Evolutionary conservation across 92 coral and sea anemone species (phyloP), one percentile per base, ranked within the genome.

Genomic region (Zoanthus gigantus): DNA sequence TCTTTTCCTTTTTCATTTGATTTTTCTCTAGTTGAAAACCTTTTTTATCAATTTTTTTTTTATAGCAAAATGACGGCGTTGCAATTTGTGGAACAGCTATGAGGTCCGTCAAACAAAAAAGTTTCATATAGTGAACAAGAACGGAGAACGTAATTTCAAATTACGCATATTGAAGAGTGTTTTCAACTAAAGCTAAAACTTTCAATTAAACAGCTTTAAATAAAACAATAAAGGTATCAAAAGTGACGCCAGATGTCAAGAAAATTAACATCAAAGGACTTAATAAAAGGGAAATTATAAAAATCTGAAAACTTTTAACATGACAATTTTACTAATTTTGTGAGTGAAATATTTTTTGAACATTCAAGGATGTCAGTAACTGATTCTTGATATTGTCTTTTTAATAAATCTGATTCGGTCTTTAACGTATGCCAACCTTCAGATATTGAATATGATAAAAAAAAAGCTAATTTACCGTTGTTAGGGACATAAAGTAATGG

Each of bases 241-340:
- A 50, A 11, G 56, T 50, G 69, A 63, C 30, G 69, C 69, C 69
- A 63, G 69, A 63, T 63, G 69, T 63, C 69, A 63, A n/a, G 69
- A 63, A 63, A 17, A n/a, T 17, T 17, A 23, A 63, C 29, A n/a
- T 1, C 0, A 7, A 63, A 63, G 8, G 69, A 63, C 9, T 17
- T 1, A 17, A 63, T 63, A 63, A 63, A 17, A 8, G 69, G 32
- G 31, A 16, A 63, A 63, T 16, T 63, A 63, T 63, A 28, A 28
- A 63, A 63, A 63, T 63, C 69, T 63, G 23, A 18, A 6, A 63
- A 63, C 30, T 63, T 17, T 63, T 63, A 5, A 63, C 6, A 63
- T 63, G 17, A n/a, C 28, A 63, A 63, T 17, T 9, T 63, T n/a
- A 7, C 1, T 17, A 63, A 63, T 63, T 63, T 63, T 63, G 29